Evolutionary conservation across 2,888 invertebrate genomes (phyloP).

Genomic region (Spodoptera littoralis): DNA sequence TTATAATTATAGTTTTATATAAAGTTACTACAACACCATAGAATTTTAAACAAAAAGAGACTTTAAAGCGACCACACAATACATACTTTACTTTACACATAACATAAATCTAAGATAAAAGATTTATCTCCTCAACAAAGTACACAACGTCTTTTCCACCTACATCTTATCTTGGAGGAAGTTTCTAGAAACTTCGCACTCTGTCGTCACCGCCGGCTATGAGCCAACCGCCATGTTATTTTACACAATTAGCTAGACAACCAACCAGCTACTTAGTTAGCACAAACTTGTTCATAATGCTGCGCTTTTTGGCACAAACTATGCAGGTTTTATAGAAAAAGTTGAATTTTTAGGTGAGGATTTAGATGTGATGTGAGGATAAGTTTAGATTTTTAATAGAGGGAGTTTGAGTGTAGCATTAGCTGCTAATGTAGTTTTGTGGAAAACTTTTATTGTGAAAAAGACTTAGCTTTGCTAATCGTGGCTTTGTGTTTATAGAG

Average conservation of each 20-base stretch:
- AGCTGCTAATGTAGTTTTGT: too few species aligned
- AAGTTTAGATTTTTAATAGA: slow-evolving; percentile 17
- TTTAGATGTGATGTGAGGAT: slow-evolving; percentile 10
- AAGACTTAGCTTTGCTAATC: too few species aligned
- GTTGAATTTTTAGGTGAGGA: slow-evolving; percentile 23
- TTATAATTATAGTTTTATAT: too few species aligned
- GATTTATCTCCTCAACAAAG: slow-evolving; percentile 17
- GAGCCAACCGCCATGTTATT: slow-evolving; percentile 74
- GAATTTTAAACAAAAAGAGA: too few species aligned
- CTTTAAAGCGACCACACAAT: too few species aligned
- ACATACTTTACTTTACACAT: not conserved
- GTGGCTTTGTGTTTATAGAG: too few species aligned
- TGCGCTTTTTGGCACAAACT: slow-evolving; percentile 45
- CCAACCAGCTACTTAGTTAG: slow-evolving; percentile 34
- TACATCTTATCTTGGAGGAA: slow-evolving; percentile 61
- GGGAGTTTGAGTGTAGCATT: too few species aligned
- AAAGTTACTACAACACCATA: too few species aligned
- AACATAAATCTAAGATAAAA: slow-evolving; percentile 14
- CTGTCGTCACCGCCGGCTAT: slow-evolving; percentile 66
- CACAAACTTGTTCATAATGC: slow-evolving; percentile 37
- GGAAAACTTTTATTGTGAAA: too few species aligned
- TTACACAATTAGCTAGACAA: slow-evolving; percentile 71
- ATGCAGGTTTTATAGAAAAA: slow-evolving; percentile 30
- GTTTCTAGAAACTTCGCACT: slow-evolving; percentile 68
- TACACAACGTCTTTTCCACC: slow-evolving; percentile 10